Base-by-base conservation (phyloP, 2,113 vertebrate species). In the Macrotus californicus region DNA sequence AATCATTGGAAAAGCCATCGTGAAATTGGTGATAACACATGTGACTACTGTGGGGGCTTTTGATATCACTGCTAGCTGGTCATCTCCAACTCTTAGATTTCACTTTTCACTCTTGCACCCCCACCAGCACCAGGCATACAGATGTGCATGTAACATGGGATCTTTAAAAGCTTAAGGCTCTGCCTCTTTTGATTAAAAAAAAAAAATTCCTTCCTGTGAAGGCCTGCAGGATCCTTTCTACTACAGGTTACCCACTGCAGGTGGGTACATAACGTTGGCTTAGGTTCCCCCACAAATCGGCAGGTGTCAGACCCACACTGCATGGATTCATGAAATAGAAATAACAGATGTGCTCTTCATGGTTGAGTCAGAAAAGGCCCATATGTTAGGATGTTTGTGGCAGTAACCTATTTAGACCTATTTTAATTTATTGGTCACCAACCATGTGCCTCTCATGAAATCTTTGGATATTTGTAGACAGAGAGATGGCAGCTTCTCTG, bases 291-390 rank as follows among this genome's bases (percentile, higher is more conserved):
- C n/a, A 34, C 64, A 48, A 72, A 89, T 83, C n/a, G 77, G 72
- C 26, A 97, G 29, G 48, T 4, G 2, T 56, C 39, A 50, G 34
- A 46, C 61, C 66, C 75, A 79, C 43, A 77, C 64, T 29, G 1
- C 52, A 61, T 29, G 11, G n/a, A 75, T 34, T 66, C 15, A 48
- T 46, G 31, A 79, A 96, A 69, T 2, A 72, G 39, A 75, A 94
- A 67, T 56, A 70, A 80, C 56, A 81, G 59, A 70, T 92, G 75
- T 83, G 4, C 16, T 87, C 14, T 69, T 16, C 26, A 24, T 66
- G 39, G 80, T 29, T 81, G 52, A 94, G 50, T 89, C 52, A 93
- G 69, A 87, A 91, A 89, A 87, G 15, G 2, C 5, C 21, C 76
- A 50, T 18, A 91, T 48, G 41, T 70, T 41, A 66, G 29, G 61